Evolutionary conservation across 2,113 vertebrate genomes (phyloP).

Genomic region (Thamnophis sirtalis): DNA sequence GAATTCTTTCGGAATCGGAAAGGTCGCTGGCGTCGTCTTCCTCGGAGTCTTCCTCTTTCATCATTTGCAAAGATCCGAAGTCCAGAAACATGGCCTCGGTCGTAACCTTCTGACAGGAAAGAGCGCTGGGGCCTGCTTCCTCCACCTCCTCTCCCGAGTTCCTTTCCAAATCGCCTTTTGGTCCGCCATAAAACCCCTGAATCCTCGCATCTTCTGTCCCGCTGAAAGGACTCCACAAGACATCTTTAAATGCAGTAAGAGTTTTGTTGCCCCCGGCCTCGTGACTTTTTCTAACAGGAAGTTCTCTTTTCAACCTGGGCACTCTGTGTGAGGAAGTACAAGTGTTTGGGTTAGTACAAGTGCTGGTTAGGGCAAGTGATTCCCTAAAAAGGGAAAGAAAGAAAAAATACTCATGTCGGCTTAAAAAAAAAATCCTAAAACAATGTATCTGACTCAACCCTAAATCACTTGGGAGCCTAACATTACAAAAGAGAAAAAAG

Average conservation of each 20-base stretch:
- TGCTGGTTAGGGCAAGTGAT: neutral
- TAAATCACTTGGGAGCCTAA: neutral
- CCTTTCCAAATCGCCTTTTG: conserved; percentile 7
- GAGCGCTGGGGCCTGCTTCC: conserved; percentile 7
- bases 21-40: conserved; percentile 87
- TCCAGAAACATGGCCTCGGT: conserved; percentile 62
- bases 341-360: conserved; percentile 21
- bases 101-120: conserved; percentile 39
- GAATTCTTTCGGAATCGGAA: conserved; percentile 82
- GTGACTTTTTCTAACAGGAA: conserved; percentile 41
- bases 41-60: conserved; percentile 70
- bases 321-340: conserved; percentile 42
- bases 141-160: neutral
- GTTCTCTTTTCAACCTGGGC: conserved; percentile 43
- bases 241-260: conserved; percentile 24
- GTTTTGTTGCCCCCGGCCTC: conserved; percentile 7
- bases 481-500: neutral
- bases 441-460: neutral
- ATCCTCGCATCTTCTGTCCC: neutral
- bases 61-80: conserved; percentile 60
- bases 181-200: conserved; percentile 16
- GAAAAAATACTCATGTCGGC: conserved; percentile 22
- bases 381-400: conserved; percentile 42
- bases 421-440: neutral
- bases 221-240: neutral